Percentiles rank a stretch among this genome's conserved stretches.
These are phyloP conservation scores for Zophobas atratus DNA, from an alignment of 1,140 invertebrate genomes.

Conservation along the genomic window DNA sequence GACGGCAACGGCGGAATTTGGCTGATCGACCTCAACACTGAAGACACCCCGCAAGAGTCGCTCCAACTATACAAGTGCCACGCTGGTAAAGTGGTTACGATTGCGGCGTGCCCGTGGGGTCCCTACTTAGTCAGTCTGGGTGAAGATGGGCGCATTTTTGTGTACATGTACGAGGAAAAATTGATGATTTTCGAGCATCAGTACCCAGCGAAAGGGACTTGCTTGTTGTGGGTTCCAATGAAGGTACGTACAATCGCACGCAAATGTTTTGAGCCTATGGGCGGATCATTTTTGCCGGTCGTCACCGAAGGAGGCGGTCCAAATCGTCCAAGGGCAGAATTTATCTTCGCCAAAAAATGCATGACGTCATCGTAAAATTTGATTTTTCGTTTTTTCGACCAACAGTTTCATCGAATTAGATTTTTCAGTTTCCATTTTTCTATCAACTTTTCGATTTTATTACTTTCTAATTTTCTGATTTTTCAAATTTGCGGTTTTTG, in stretches of 20 bases:
- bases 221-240: constrained; percentile 81
- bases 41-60: constrained; percentile 70
- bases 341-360: neutral
- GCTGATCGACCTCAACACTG: constrained; percentile 83
- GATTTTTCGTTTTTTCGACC: no score
- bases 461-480: no score
- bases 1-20: constrained; percentile 89
- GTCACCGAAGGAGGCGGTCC: no score
- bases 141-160: constrained; percentile 77
- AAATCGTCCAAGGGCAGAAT: no score
- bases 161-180: constrained; percentile 79
- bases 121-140: constrained; percentile 81
- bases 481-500: no score
- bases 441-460: no score
- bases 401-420: no score
- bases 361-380: neutral
- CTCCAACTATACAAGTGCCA: constrained; percentile 81
- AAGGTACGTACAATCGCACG: constrained; percentile 70
- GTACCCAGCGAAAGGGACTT: constrained; percentile 76
- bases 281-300: no score
- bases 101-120: constrained; percentile 77
- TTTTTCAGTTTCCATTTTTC: no score
- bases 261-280: no score
- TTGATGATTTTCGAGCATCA: constrained; percentile 73
- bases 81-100: constrained; percentile 80